Evolutionary conservation across 2,113 vertebrate genomes (phyloP).

Genomic region (Syrrhaptes paradoxus): DNA sequence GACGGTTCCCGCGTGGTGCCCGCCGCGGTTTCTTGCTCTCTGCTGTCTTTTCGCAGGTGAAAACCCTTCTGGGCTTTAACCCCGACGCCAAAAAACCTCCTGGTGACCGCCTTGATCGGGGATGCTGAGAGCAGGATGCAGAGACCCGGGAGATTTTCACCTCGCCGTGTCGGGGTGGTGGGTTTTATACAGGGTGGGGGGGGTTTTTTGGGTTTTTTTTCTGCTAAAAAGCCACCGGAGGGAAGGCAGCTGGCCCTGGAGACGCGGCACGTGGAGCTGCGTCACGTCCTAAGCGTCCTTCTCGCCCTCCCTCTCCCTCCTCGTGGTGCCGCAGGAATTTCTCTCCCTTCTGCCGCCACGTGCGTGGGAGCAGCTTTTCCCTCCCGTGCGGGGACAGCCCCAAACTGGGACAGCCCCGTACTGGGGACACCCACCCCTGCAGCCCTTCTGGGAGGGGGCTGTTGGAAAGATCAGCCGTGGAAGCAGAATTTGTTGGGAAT

Average conservation of each 20-base stretch:
- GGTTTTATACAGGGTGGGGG: neutral
- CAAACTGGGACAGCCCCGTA: neutral
- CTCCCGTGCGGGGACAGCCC: neutral
- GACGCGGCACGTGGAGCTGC: too few species aligned
- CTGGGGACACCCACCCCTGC: neutral
- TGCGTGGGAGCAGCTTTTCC: neutral
- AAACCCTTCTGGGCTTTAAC: neutral
- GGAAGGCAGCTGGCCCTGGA: neutral
- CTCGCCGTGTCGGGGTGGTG: neutral
- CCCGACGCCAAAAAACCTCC: neutral
- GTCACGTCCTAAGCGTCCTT: too few species aligned
- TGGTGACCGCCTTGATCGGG: neutral
- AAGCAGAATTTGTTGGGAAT: rapidly evolving
- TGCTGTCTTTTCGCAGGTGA: neutral
- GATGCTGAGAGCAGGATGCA: neutral
- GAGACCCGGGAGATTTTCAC: neutral
- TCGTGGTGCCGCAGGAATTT: neutral
- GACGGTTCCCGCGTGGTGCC: rapidly evolving
- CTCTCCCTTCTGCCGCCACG: neutral
- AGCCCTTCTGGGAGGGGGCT: neutral
- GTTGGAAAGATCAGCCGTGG: neutral
- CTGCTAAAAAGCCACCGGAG: too few species aligned
- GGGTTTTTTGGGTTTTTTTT: too few species aligned
- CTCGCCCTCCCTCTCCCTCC: neutral
- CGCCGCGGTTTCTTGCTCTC: neutral